Conservation (phyloP, 2,797 vertebrate species). For the Delichon dasypus region DNA sequence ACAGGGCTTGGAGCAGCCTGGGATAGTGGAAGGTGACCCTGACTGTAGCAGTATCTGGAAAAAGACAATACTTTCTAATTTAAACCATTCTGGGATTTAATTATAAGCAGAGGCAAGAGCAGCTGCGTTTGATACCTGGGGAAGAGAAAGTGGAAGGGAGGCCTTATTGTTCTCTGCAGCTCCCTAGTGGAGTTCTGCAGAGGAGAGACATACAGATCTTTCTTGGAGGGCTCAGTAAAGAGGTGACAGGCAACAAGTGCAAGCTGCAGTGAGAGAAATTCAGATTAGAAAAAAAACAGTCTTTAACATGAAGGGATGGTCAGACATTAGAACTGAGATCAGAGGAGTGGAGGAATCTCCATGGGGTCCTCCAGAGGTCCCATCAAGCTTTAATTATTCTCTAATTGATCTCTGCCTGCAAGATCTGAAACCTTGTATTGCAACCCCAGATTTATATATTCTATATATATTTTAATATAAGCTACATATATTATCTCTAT, state of each 20-base stretch:
- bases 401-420: not conserved
- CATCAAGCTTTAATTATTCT: not conserved
- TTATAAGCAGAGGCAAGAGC: not conserved
- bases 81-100: not conserved
- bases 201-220: not conserved
- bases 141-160: not conserved
- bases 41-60: accelerated
- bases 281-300: accelerated
- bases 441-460: not conserved
- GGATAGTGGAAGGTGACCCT: not conserved
- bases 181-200: not conserved
- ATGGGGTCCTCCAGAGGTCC: accelerated
- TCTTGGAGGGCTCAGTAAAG: not conserved
- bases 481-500: too few relatives aligned
- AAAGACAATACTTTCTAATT: not conserved
- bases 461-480: not conserved
- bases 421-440: not conserved
- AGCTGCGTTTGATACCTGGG: not conserved
- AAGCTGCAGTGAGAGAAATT: not conserved
- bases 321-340: not conserved
- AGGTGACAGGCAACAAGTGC: not conserved
- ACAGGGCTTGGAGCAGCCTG: accelerated
- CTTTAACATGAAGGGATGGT: not conserved
- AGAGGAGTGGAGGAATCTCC: not conserved
- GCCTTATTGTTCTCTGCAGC: accelerated